These are phyloP conservation scores for Hozukius guyotensis DNA, from an alignment of 2,797 vertebrate species.

Conservation along the genomic window DNA sequence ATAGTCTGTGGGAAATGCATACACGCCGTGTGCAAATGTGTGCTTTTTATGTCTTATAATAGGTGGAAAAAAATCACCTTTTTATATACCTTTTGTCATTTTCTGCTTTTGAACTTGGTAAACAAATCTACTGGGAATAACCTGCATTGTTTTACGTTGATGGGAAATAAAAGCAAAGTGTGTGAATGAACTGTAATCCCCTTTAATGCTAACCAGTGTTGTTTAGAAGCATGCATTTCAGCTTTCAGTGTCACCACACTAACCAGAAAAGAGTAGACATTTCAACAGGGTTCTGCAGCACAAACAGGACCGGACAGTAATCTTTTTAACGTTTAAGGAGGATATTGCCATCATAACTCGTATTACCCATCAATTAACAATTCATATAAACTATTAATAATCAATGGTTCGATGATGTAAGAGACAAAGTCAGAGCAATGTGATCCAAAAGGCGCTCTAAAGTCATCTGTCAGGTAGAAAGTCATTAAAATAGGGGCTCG, in stretches of 20 bases:
- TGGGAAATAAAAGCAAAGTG: constrained; percentile 38
- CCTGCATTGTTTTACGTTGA: constrained; percentile 11
- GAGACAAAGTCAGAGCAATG: constrained; percentile 85
- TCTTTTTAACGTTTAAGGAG: background rate
- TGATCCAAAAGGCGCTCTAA: constrained; percentile 85
- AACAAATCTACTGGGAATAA: constrained; percentile 54
- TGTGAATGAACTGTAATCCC: constrained; percentile 30
- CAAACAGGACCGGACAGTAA: background rate
- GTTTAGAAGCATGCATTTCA: constrained; percentile 54
- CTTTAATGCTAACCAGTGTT: constrained; percentile 42
- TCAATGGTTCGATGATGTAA: constrained; percentile 84
- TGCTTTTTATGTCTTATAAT: constrained; percentile 36
- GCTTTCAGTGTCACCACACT: constrained; percentile 49
- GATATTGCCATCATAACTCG: constrained; percentile 48
- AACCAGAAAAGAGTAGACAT: constrained; percentile 58
- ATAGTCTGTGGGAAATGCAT: constrained; percentile 60
- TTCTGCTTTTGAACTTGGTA: constrained; percentile 36
- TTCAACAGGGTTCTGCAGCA: constrained; percentile 32
- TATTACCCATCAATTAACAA: constrained; percentile 73
- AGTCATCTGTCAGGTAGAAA: constrained; percentile 89
- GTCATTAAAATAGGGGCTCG: constrained; percentile 84
- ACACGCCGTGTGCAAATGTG: constrained; percentile 52
- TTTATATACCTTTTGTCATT: constrained; percentile 23
- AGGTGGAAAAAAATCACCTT: constrained; percentile 42
- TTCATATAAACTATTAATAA: constrained; percentile 86